A percentile compares a stretch with the other conserved stretches of the same genome.
Conservation (phyloP, 2,113 vertebrate species). For the Pangasianodon hypophthalmus region DNA sequence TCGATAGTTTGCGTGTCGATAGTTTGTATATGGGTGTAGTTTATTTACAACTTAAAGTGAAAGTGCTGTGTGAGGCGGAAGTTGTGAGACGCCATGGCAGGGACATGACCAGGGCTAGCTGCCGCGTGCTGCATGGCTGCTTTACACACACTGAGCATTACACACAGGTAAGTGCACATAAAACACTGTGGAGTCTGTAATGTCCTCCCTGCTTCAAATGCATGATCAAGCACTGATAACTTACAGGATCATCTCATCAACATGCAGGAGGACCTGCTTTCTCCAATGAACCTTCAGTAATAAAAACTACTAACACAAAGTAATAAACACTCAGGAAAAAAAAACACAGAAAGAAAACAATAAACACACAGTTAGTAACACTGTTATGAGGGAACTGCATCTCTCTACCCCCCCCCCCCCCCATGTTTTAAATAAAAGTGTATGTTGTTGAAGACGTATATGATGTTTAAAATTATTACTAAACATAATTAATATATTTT, state of each 20-base stretch:
- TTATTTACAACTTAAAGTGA: background rate
- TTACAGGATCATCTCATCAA: background rate
- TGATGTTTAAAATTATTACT: background rate
- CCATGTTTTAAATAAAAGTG: background rate
- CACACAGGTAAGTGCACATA: slow-evolving; percentile 8
- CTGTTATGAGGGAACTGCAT: background rate
- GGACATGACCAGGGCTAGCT: background rate
- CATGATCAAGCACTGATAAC: background rate
- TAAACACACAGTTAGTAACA: background rate
- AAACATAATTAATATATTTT: background rate
- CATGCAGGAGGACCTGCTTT: background rate
- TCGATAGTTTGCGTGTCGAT: background rate
- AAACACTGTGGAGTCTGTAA: background rate
- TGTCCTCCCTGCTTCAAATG: background rate
- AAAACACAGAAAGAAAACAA: background rate
- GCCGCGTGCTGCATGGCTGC: background rate
- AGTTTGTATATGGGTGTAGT: background rate
- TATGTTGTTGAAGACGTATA: background rate
- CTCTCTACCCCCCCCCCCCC: background rate
- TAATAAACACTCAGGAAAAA: background rate
- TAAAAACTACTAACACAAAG: background rate
- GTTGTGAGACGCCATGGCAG: background rate
- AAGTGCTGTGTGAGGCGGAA: background rate
- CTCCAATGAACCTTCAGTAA: too few species aligned
- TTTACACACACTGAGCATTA: background rate